Evolutionary conservation across 1,140 invertebrate species (phyloP), one percentile per base, ranked within the genome.

Genomic region (Diachasma alloeum): DNA sequence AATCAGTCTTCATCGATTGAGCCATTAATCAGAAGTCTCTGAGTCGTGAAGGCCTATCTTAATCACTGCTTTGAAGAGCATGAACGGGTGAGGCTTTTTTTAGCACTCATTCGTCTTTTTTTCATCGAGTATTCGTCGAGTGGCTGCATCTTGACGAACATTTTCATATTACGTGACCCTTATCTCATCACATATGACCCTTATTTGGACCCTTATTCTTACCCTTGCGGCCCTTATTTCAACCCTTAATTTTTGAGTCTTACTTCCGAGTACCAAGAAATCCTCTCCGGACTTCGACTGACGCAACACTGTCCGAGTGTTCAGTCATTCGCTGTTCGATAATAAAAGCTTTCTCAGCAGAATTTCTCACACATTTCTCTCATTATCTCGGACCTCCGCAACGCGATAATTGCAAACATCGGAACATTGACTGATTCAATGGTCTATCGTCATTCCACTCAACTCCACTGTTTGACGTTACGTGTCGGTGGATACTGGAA

Each of bases 401-500:
- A 53, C 48, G 9, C 6, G 48, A 53, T 53, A 53, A 53, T 53
- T 53, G 17, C n/a, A 53, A 53, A 53, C 48, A 31, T 46, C 9
- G 44, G 11, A 46, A 46, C 10, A 19, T 53, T 48, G 48, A 53
- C 48, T 17, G 48, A 53, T 53, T 53, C 59, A 63, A 63, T 63
- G 0, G 59, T 19, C 24, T 63, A 63, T 63, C 22, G 24, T 26
- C 4, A 63, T 63, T 63, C 59, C 24, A 63, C 59, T 63, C 19
- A 19, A 19, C 8, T 63, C 11, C 24, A 63, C 9, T 15, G 26
- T 63, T 63, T 10, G 59, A 63, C 59, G 70, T 72, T 46, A 46
- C 67, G 67, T 46, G 10, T 42, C 74, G 74, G 13, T 75, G 74
- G 59, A 44, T 69, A 69, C 72, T 39, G 31, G 36, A n/a, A 79